A percentile compares a stretch with the other conserved stretches of the same genome.
Evolutionary conservation across 2,888 invertebrate species (phyloP).

Genomic region (Scaptomyza reducta): DNA sequence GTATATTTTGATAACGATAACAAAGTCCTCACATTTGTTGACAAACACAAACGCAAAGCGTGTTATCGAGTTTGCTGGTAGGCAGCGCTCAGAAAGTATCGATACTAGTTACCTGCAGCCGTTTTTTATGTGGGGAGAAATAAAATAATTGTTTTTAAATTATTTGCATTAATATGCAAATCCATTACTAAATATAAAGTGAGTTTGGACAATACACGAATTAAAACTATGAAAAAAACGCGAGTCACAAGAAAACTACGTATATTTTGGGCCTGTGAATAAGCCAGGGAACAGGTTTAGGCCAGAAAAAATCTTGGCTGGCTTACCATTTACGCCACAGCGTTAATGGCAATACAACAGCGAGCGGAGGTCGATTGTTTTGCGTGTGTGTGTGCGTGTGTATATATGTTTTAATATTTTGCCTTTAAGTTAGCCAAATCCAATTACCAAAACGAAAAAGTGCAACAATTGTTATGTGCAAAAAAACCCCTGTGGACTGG

Average conservation of each 20-base stretch:
- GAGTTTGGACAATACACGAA: slow-evolving; percentile 24
- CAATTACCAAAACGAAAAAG: slow-evolving; percentile 63
- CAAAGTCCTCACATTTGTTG: slow-evolving; percentile 1
- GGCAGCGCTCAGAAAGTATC: slow-evolving; percentile 55
- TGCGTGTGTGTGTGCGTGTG: slow-evolving; percentile 37
- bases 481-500: slow-evolving; percentile 16
- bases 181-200: slow-evolving; percentile 53
- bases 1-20: slow-evolving; percentile 35
- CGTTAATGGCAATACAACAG: slow-evolving; percentile 67
- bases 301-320: slow-evolving; percentile 75
- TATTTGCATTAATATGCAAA: slow-evolving; percentile 54
- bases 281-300: slow-evolving; percentile 76
- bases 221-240: not conserved
- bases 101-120: slow-evolving; percentile 61
- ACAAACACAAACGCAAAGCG: slow-evolving; percentile 21
- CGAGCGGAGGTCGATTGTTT: slow-evolving; percentile 77
- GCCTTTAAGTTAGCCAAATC: slow-evolving; percentile 61
- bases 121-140: slow-evolving; percentile 56
- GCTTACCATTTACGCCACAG: slow-evolving; percentile 78
- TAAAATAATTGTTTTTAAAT: slow-evolving; percentile 62
- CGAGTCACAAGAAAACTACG: slow-evolving; percentile 5
- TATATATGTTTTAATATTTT: slow-evolving; percentile 63
- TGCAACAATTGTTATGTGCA: slow-evolving; percentile 59
- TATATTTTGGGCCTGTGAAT: slow-evolving; percentile 47
- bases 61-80: slow-evolving; percentile 41